Conservation (phyloP, 2,113 vertebrate genomes). For the Meriones unguiculatus region DNA sequence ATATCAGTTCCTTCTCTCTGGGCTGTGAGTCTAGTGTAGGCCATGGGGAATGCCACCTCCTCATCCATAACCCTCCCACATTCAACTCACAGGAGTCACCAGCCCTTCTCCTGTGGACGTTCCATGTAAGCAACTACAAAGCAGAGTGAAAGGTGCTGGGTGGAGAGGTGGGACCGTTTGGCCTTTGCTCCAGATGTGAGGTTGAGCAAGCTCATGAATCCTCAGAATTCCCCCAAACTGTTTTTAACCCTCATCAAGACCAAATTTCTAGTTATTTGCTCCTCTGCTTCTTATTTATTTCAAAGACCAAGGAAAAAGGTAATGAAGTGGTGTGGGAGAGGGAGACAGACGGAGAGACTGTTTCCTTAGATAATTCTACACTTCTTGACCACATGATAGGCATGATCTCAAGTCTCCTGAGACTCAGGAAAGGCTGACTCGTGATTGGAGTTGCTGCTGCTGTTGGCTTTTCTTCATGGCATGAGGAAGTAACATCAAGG, state of each 20-base stretch:
- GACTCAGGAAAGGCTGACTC: not conserved
- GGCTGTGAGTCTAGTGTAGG: too few species aligned
- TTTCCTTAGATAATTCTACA: not conserved
- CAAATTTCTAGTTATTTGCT: not conserved
- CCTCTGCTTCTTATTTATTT: conserved; percentile 47
- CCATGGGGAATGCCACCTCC: too few species aligned
- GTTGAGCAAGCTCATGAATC: not conserved
- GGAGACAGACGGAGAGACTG: not conserved
- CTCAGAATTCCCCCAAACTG: not conserved
- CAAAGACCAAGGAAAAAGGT: not conserved
- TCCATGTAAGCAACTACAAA: not conserved
- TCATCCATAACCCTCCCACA: not conserved
- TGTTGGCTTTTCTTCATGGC: not conserved
- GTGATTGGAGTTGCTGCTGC: too few species aligned
- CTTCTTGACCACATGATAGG: not conserved
- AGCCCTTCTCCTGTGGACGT: fast-evolving
- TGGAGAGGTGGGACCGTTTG: not conserved
- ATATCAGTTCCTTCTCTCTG: not conserved
- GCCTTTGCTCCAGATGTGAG: not conserved
- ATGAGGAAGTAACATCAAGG: not conserved
- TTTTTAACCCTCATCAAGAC: not conserved
- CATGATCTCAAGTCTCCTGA: not conserved
- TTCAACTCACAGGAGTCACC: not conserved
- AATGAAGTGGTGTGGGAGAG: not conserved
- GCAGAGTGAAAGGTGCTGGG: not conserved